Conservation (phyloP, 2,888 invertebrate genomes). For the Colostygia pectinataria region DNA sequence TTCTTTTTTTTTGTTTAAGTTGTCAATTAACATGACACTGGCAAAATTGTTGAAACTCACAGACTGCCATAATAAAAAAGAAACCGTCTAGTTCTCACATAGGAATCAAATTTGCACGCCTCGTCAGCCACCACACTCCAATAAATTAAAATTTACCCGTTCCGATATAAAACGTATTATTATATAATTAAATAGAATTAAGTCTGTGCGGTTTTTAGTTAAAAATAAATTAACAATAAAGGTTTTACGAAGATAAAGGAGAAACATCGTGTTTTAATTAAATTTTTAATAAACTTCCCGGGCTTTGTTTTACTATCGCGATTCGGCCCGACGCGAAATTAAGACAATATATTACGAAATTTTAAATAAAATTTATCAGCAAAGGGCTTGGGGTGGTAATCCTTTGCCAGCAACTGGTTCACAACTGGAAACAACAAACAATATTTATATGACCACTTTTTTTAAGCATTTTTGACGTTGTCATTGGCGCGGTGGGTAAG, state of each 20-base stretch:
- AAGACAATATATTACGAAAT: conserved; percentile 39
- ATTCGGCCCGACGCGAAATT: conserved; percentile 31
- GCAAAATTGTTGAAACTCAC: too few species aligned
- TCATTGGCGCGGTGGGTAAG: too few species aligned
- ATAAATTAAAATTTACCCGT: too few species aligned
- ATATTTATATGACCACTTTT: too few species aligned
- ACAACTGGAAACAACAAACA: conserved; percentile 6
- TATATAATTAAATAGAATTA: too few species aligned
- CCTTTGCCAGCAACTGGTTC: not conserved
- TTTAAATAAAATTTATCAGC: conserved; percentile 36
- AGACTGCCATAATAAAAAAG: too few species aligned
- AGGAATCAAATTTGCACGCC: too few species aligned
- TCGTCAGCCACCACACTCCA: too few species aligned
- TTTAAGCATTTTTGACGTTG: not conserved
- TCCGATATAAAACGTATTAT: too few species aligned
- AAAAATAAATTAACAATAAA: conserved; percentile 27
- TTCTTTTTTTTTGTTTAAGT: too few species aligned
- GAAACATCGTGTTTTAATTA: conserved; percentile 36
- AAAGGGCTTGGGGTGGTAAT: conserved; percentile 29
- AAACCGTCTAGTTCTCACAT: too few species aligned
- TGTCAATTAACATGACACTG: too few species aligned
- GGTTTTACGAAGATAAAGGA: conserved; percentile 27
- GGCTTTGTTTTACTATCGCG: conserved; percentile 36
- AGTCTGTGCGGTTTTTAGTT: conserved; percentile 1
- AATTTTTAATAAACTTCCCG: conserved; percentile 37